Evolutionary conservation across 2,888 invertebrate genomes (phyloP).

Genomic region (Cryptus viduatorius): DNA sequence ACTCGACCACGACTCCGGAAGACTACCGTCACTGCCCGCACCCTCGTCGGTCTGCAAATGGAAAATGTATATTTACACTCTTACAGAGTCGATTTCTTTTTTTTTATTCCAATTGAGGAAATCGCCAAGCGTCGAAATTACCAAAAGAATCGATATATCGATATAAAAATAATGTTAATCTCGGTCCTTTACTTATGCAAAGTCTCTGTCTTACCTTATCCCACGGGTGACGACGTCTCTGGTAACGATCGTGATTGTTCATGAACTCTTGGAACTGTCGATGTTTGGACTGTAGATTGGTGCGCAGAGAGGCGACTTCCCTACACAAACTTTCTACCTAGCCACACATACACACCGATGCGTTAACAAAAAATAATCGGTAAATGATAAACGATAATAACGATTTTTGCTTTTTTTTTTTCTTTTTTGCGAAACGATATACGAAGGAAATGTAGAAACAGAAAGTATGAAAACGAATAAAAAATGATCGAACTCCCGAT

Average conservation of each 20-base stretch:
- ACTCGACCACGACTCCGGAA: conserved; percentile 83
- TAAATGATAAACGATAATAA: conserved; percentile 61
- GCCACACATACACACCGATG: conserved; percentile 85
- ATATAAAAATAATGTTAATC: conserved; percentile 31
- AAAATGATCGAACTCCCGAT: conserved; percentile 18
- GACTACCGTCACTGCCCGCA: conserved; percentile 80
- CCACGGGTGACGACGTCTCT: conserved; percentile 77
- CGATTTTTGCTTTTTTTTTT: conserved; percentile 1
- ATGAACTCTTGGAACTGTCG: conserved; percentile 83
- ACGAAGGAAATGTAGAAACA: conserved; percentile 25
- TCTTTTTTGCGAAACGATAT: neutral
- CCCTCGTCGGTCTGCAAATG: conserved; percentile 84
- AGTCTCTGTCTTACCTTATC: conserved; percentile 80
- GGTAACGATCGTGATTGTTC: conserved; percentile 80
- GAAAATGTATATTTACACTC: conserved; percentile 75
- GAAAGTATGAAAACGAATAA: conserved; percentile 17
- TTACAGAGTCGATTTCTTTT: conserved; percentile 71
- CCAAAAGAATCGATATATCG: neutral
- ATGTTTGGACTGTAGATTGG: conserved; percentile 84
- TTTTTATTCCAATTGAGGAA: conserved; percentile 73
- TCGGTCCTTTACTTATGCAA: conserved; percentile 35
- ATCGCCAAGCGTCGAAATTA: conserved; percentile 71
- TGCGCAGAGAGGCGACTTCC: conserved; percentile 84
- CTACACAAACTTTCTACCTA: conserved; percentile 85
- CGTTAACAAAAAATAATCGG: conserved; percentile 81